Evolutionary conservation across 2,888 invertebrate genomes (phyloP).

Genomic region (Proisotoma minuta): DNA sequence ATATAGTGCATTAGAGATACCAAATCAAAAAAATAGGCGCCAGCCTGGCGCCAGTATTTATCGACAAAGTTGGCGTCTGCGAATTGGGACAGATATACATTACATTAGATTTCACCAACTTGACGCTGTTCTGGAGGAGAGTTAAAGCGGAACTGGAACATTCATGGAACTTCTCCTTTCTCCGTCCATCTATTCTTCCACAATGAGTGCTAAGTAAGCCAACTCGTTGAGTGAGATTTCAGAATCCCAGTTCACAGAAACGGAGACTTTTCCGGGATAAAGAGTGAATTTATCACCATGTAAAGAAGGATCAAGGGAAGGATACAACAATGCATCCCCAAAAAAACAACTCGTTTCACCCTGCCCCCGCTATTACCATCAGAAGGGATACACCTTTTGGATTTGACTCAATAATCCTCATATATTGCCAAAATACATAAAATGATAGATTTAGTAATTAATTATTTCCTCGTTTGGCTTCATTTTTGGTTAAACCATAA

Average conservation of each 20-base stretch:
- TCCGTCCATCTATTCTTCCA: background rate
- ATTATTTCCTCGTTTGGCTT: too few species aligned
- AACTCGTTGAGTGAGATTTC: background rate
- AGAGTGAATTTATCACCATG: conserved; percentile 25
- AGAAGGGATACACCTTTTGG: background rate
- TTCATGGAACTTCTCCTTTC: background rate
- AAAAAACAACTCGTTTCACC: conserved; percentile 1
- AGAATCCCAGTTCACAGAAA: background rate
- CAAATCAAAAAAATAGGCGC: conserved; percentile 38
- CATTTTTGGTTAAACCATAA: too few species aligned
- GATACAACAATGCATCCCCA: conserved; percentile 14
- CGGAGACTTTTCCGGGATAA: conserved; percentile 19
- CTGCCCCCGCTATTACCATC: too few species aligned
- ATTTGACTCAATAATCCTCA: too few species aligned
- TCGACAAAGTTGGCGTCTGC: conserved; percentile 46
- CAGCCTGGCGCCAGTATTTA: conserved; percentile 46
- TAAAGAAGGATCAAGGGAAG: conserved; percentile 28
- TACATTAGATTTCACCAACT: conserved; percentile 33
- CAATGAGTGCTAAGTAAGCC: background rate
- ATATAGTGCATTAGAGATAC: conserved; percentile 18
- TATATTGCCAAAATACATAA: too few species aligned
- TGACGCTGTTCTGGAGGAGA: conserved; percentile 21
- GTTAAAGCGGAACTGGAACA: background rate
- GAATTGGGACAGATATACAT: conserved; percentile 40
- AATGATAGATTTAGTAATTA: too few species aligned